These are phyloP conservation scores for Phrynocephalus vlangalii DNA, from an alignment of 2,797 vertebrate genomes.

Conservation along the genomic window DNA sequence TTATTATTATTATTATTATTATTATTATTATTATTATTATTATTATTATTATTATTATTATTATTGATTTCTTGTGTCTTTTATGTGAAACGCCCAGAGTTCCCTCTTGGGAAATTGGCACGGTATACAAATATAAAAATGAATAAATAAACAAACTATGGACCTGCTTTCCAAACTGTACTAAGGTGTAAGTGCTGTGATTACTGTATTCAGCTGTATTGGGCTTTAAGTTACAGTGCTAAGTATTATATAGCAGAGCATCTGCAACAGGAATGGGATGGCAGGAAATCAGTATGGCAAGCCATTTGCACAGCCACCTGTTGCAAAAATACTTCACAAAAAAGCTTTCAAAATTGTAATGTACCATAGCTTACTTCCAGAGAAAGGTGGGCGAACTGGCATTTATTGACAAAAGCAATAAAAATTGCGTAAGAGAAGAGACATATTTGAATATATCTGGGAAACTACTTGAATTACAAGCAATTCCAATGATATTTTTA, in stretches of 20 bases:
- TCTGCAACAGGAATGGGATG: background rate
- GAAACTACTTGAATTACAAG: slow-evolving; percentile 41
- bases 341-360: background rate
- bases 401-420: slow-evolving; percentile 34
- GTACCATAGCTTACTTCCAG: background rate
- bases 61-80: too few species aligned
- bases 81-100: too few species aligned
- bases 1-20: too few species aligned
- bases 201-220: background rate
- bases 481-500: slow-evolving; percentile 20
- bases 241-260: background rate
- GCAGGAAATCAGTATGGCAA: background rate
- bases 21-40: too few species aligned
- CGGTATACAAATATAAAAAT: too few species aligned
- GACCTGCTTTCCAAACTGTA: background rate
- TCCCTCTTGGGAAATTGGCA: too few species aligned
- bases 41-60: too few species aligned
- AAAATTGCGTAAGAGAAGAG: background rate
- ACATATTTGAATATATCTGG: slow-evolving; percentile 23
- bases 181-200: background rate
- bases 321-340: background rate
- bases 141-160: too few species aligned
- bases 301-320: background rate
- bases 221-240: background rate
- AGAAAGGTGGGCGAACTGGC: background rate